These are phyloP conservation scores for Eueremaeus valkanovi DNA, from an alignment of 2,888 invertebrate species.

Conservation along the genomic window DNA sequence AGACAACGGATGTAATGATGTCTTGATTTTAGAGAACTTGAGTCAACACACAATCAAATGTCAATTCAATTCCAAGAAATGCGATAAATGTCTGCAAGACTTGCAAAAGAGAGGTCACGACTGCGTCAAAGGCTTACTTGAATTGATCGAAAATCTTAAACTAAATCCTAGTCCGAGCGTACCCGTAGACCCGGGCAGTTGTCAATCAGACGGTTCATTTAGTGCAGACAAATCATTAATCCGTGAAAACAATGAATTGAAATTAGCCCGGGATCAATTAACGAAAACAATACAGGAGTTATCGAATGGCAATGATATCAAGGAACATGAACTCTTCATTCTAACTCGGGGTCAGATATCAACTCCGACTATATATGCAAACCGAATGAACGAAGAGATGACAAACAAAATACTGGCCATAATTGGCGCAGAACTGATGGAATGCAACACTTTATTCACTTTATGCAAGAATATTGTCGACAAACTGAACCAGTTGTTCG, in stretches of 20 bases:
- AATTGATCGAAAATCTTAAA: background rate
- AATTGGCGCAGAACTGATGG: background rate
- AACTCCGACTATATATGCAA: background rate
- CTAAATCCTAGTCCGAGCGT: background rate
- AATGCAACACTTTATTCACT: constrained; percentile 11
- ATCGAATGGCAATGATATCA: background rate
- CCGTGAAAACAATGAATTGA: background rate
- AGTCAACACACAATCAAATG: background rate
- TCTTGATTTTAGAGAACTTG: background rate
- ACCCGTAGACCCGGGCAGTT: background rate
- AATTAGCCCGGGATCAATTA: background rate
- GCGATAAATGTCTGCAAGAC: constrained; percentile 19
- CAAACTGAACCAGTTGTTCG: background rate
- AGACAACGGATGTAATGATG: constrained; percentile 22
- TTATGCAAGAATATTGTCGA: constrained; percentile 30
- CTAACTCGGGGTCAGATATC: background rate
- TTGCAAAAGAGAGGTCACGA: constrained; percentile 3
- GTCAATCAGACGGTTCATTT: background rate
- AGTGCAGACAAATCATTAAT: background rate
- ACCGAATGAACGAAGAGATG: background rate
- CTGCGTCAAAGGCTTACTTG: constrained; percentile 10
- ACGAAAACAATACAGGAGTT: constrained; percentile 22
- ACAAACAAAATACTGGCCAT: constrained; percentile 3
- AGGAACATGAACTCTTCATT: constrained; percentile 1
- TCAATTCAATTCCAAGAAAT: constrained; percentile 15